A percentile compares a stretch with the other conserved stretches of the same genome.
Evolutionary conservation across 1,140 invertebrate genomes (phyloP).

Genomic region (Aphis gossypii): DNA sequence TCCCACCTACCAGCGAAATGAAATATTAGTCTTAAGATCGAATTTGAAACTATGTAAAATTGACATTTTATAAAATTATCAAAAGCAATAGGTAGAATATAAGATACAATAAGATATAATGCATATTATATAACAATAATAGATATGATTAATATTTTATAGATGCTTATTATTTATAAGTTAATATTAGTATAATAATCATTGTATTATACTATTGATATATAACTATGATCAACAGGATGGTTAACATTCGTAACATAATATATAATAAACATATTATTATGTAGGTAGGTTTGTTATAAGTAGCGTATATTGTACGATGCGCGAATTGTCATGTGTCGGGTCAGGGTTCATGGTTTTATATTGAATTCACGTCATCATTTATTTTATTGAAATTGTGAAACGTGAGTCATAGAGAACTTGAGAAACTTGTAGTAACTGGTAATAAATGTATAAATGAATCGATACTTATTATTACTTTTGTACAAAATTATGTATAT

Average conservation of each 20-base stretch:
- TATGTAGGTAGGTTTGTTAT: neutral
- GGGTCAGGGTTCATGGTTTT: slow-evolving; percentile 48
- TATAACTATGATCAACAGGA: neutral
- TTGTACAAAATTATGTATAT: neutral
- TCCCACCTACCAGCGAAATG: neutral
- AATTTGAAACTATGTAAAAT: neutral
- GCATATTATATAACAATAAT: neutral
- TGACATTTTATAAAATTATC: neutral
- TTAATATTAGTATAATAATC: neutral
- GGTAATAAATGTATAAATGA: neutral
- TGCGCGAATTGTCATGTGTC: slow-evolving; percentile 12
- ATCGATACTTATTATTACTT: neutral
- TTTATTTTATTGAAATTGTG: neutral
- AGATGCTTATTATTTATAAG: neutral
- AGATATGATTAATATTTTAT: neutral
- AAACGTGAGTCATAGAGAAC: neutral
- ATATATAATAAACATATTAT: neutral
- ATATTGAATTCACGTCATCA: slow-evolving; percentile 34
- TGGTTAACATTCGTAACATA: neutral
- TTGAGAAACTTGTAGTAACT: neutral
- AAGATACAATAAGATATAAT: too few species aligned
- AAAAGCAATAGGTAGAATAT: neutral
- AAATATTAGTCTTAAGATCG: neutral
- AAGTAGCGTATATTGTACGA: neutral
- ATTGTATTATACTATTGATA: neutral